Evolutionary conservation across 2,797 vertebrate genomes (phyloP), one percentile per base, ranked within the genome.

Genomic region (Clarias laeviceps): DNA sequence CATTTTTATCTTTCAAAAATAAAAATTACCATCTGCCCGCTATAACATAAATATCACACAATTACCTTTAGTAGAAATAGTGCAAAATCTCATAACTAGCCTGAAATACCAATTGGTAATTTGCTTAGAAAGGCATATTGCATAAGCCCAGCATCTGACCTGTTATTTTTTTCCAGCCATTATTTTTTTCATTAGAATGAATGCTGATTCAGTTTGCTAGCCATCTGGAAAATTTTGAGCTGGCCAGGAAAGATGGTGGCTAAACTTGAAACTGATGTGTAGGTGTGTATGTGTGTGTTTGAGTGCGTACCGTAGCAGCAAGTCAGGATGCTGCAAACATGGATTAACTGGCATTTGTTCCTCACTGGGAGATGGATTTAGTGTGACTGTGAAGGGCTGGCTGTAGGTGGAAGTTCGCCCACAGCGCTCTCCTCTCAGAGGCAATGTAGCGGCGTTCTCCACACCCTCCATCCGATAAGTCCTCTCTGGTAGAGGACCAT

Each of bases 401-500:
- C 94, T 94, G 0, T 94, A 95, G 59, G 95, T 95, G 72, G 92
- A 90, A 4, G 91, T 89, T 11, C 95, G 95, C 0, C 95, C 95
- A 29, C 94, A 92, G 1, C 93, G 89, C 0, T 95, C 94, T 7
- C 93, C 90, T 89, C 90, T 93, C 74, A 93, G 88, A 0, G 94
- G 90, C 45, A 89, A 73, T 88, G 91, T 82, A 76, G 92, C 89
- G 24, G 94, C 90, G 29, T 97, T 96, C 37, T 95, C 86, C 15
- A 94, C 92, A 32, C 93, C 78, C 56, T 97, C 96, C 85, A 92
- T 95, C 88, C 94, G 90, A 90, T 96, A 97, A 29, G 94, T 97
- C 88, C 96, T 95, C 86, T 96, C 96, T 1, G 97, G 96, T 86
- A 96, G 90, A 0, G 97, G 96, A 18, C 95, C 96, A 90, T 96